Evolutionary conservation across 1,140 invertebrate species (phyloP).

Genomic region (Cyclina sinensis): DNA sequence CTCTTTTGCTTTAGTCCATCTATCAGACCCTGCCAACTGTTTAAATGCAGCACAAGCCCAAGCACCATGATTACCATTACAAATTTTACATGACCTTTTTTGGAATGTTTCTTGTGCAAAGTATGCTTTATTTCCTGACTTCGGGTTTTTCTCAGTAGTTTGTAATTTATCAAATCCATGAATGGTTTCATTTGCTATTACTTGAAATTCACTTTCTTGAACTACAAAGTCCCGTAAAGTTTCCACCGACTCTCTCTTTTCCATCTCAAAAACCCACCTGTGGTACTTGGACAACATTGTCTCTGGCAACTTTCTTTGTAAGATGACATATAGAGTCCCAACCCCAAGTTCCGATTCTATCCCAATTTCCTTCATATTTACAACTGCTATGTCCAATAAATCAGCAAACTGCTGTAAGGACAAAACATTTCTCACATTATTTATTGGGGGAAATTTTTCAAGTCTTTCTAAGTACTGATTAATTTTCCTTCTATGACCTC

Average conservation of each 20-base stretch:
- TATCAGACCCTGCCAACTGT: too few relatives aligned
- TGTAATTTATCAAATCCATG: too few relatives aligned
- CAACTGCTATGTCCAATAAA: too few relatives aligned
- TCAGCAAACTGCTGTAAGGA: not conserved
- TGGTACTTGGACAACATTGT: not conserved
- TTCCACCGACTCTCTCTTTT: not conserved
- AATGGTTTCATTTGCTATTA: not conserved
- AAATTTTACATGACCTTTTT: too few relatives aligned
- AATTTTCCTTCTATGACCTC: not conserved
- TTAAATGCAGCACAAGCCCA: too few relatives aligned
- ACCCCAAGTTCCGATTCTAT: not conserved
- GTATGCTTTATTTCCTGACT: too few relatives aligned
- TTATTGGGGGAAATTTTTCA: not conserved
- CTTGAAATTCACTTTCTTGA: not conserved
- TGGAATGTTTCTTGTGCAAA: too few relatives aligned
- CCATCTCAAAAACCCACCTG: not conserved
- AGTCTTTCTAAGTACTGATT: not conserved
- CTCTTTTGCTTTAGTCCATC: not conserved
- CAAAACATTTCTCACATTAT: not conserved
- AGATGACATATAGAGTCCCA: not conserved
- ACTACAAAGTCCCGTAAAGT: not conserved
- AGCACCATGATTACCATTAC: too few relatives aligned
- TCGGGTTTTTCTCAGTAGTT: too few relatives aligned
- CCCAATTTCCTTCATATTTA: constrained; percentile 7
- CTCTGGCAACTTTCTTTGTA: constrained; percentile 25